These are phyloP conservation scores for Enteromius afrohamiltoni DNA, from an alignment of 2,797 vertebrate species.

Conservation along the genomic window DNA sequence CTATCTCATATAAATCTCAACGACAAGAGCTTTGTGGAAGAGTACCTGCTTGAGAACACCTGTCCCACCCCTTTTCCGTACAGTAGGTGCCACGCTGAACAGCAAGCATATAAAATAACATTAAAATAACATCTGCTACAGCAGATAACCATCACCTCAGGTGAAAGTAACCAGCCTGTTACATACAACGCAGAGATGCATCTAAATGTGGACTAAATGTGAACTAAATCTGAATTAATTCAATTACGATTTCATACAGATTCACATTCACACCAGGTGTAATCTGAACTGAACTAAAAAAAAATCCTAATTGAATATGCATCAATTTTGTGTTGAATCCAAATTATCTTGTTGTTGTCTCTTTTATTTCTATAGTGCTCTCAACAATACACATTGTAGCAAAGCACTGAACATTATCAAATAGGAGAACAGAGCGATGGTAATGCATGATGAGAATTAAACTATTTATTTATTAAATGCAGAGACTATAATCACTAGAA, in stretches of 20 bases:
- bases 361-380: too few species aligned
- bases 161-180: background rate
- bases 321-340: background rate
- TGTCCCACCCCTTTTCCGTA: background rate
- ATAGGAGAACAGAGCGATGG: too few species aligned
- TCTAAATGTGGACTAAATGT: background rate
- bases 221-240: background rate
- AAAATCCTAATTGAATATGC: background rate
- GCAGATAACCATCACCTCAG: background rate
- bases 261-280: background rate
- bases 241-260: too few species aligned
- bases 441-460: too few species aligned
- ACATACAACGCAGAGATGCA: background rate
- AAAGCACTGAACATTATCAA: too few species aligned
- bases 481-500: too few species aligned
- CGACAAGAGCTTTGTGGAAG: background rate
- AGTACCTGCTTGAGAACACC: background rate
- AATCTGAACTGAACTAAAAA: too few species aligned
- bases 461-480: too few species aligned
- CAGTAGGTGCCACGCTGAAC: background rate
- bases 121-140: background rate
- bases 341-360: too few species aligned
- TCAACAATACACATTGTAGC: too few species aligned
- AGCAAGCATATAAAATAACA: constrained; percentile 6
- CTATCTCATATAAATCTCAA: constrained; percentile 32